Evolutionary conservation across 2,888 invertebrate species (phyloP).

Genomic region (Salpingus planirostris): DNA sequence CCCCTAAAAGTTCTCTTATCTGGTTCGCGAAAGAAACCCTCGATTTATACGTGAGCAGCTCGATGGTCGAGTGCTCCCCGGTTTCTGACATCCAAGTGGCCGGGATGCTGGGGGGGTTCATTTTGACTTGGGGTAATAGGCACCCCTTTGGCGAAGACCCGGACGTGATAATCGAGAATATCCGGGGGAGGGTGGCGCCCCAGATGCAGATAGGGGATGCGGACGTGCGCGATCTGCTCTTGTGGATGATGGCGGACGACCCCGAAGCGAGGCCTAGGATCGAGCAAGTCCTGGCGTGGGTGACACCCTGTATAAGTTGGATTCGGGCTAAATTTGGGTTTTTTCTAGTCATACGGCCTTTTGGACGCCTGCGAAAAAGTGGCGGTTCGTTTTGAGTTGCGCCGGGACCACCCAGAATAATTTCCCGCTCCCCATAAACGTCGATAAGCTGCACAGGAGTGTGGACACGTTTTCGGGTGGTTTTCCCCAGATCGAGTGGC

Average conservation of each 20-base stretch:
- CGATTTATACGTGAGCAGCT: constrained; percentile 21
- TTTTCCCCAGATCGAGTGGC: constrained; percentile 36
- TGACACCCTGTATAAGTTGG: too few relatives aligned
- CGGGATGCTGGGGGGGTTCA: constrained; percentile 39
- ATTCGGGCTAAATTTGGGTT: neutral
- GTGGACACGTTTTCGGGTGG: constrained; percentile 31
- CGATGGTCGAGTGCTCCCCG: constrained; percentile 30
- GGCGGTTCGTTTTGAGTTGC: constrained; percentile 37
- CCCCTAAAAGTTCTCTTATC: constrained; percentile 35
- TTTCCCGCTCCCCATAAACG: constrained; percentile 22
- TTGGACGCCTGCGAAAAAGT: constrained; percentile 34
- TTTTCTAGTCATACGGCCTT: constrained; percentile 34
- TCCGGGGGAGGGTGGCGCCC: constrained; percentile 12
- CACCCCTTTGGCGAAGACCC: constrained; percentile 39
- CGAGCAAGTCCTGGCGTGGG: constrained; percentile 36
- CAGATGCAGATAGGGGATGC: constrained; percentile 24
- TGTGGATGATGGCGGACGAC: constrained; percentile 38
- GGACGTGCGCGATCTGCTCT: constrained; percentile 35
- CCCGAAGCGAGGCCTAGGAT: constrained; percentile 34
- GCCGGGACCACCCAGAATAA: constrained; percentile 30
- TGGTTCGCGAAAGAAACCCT: constrained; percentile 41
- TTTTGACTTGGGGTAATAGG: constrained; percentile 35
- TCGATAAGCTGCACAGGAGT: constrained; percentile 28
- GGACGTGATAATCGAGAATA: constrained; percentile 34
- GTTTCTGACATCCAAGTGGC: constrained; percentile 39